phyloP scores from a whole-genome alignment of 2,888 invertebrate genomes.

The Chymomyza fuscimana region DNA sequence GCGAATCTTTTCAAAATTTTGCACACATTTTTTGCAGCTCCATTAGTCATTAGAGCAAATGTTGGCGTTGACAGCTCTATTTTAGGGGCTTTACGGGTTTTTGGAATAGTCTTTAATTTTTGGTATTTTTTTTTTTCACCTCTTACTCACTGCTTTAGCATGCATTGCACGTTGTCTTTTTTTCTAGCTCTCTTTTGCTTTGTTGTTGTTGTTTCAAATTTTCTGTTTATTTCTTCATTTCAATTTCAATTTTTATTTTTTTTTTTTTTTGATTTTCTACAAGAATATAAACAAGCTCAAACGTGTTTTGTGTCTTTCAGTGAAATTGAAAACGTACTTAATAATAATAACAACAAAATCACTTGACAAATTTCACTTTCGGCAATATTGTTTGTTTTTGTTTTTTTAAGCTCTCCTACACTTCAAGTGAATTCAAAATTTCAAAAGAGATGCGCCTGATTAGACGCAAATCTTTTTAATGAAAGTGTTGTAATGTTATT shows the following conservation, averaged over 20 bases:
- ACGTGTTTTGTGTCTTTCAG: slow-evolving; percentile 56
- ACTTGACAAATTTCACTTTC: slow-evolving; percentile 15
- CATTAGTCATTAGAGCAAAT: not conserved
- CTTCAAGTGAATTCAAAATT: not conserved
- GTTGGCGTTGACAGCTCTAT: not conserved
- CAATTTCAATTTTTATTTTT: slow-evolving; percentile 49
- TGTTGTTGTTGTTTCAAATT: not conserved
- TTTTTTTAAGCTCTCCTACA: not conserved
- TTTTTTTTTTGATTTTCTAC: slow-evolving; percentile 26
- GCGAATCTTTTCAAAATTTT: not conserved
- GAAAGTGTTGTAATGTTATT: not conserved
- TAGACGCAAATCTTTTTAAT: not conserved
- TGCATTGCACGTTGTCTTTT: slow-evolving; percentile 11
- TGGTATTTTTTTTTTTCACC: not conserved
- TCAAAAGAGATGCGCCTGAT: not conserved
- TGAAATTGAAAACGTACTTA: slow-evolving; percentile 72
- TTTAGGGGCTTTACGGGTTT: not conserved
- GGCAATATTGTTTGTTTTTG: slow-evolving; percentile 17
- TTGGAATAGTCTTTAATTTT: no score
- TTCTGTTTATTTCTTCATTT: slow-evolving; percentile 50
- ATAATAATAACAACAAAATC: slow-evolving; percentile 14
- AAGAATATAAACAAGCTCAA: slow-evolving; percentile 57
- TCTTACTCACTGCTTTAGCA: not conserved
- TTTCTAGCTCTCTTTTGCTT: slow-evolving; percentile 29
- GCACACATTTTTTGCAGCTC: not conserved